Evolutionary conservation across 64 coral and sea anemone species (phyloP).

Genomic region (Montipora cactus): DNA sequence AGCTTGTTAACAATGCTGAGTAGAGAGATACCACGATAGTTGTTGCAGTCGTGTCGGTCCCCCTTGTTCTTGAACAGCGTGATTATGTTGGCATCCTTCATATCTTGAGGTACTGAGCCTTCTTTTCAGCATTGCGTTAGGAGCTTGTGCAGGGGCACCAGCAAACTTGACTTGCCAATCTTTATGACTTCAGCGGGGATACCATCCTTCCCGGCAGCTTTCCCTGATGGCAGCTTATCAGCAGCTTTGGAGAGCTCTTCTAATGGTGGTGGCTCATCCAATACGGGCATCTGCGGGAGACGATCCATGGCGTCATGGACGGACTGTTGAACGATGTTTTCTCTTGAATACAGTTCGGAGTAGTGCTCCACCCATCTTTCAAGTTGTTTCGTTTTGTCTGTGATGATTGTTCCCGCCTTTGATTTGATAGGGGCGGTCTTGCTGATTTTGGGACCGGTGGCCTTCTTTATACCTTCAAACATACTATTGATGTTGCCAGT

Average conservation of each 20-base stretch:
- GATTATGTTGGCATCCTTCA: too few relatives aligned
- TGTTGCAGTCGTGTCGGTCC: background rate
- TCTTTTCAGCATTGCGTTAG: too few relatives aligned
- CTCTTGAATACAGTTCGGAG: background rate
- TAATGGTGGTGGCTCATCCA: background rate
- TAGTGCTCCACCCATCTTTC: background rate
- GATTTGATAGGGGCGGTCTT: too few relatives aligned
- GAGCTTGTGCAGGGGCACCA: too few relatives aligned
- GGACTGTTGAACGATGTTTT: background rate
- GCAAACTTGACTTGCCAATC: too few relatives aligned
- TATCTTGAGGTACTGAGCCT: too few relatives aligned
- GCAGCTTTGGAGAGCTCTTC: too few relatives aligned
- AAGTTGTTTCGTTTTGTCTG: constrained; percentile 11
- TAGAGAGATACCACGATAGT: constrained; percentile 19
- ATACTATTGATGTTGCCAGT: constrained; percentile 49
- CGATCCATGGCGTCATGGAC: background rate
- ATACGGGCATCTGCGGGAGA: background rate
- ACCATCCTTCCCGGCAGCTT: too few relatives aligned
- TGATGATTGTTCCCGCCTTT: background rate
- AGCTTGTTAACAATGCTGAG: background rate
- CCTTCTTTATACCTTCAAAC: constrained; percentile 44
- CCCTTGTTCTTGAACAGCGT: background rate
- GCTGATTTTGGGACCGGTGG: too few relatives aligned
- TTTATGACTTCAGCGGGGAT: too few relatives aligned
- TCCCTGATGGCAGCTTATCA: too few relatives aligned